Conservation (phyloP, 2,888 invertebrate species). For the Melinaea marsaeus region DNA sequence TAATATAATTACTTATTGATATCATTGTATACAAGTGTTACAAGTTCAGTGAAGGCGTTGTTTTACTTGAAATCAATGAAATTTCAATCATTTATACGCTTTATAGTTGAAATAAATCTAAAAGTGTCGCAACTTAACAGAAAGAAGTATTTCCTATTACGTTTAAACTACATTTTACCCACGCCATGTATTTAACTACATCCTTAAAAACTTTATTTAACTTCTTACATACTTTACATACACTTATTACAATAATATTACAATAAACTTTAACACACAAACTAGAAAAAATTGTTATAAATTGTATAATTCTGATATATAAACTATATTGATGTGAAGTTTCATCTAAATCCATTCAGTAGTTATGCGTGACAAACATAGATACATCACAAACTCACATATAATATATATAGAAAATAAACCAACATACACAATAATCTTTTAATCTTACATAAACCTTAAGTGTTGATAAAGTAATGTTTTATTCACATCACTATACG, state of each 20-base stretch:
- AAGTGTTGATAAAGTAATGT: conserved; percentile 2
- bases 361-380: too few species aligned
- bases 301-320: too few species aligned
- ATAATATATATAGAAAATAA: too few species aligned
- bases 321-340: too few species aligned
- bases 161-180: conserved; percentile 9
- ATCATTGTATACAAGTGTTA: not conserved
- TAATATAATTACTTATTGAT: not conserved
- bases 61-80: conserved; percentile 7
- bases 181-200: not conserved
- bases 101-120: conserved; percentile 9
- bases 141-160: conserved; percentile 16
- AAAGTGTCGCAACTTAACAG: conserved; percentile 12
- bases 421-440: not conserved
- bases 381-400: too few species aligned
- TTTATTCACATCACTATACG: not conserved
- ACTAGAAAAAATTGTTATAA: too few species aligned
- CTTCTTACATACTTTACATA: not conserved
- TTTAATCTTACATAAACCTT: not conserved
- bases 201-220: not conserved
- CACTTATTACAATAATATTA: too few species aligned
- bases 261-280: too few species aligned
- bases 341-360: too few species aligned
- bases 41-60: conserved; percentile 9
- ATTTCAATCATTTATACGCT: conserved; percentile 1